A percentile compares a stretch with the other conserved stretches of the same genome.
These are phyloP conservation scores for Ochlodes sylvanus DNA, from an alignment of 2,888 invertebrate species.

Conservation along the genomic window DNA sequence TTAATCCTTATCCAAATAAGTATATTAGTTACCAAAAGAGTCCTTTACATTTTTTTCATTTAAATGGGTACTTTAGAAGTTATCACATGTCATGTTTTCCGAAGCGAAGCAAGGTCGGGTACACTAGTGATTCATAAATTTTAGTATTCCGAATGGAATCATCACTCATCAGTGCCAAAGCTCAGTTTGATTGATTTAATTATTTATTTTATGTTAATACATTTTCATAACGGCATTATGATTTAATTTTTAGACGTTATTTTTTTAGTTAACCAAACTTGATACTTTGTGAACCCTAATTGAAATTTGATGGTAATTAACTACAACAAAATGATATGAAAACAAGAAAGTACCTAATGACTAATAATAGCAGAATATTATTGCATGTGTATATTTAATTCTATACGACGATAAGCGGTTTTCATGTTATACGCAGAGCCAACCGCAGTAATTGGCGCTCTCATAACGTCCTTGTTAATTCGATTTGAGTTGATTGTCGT, in stretches of 20 bases:
- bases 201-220: no score
- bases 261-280: background rate
- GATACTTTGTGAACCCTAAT: background rate
- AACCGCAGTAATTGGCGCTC: slow-evolving; percentile 24
- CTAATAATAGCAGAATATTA: background rate
- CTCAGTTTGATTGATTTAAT: no score
- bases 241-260: background rate
- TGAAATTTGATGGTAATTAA: background rate
- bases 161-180: no score
- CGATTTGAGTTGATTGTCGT: slow-evolving; percentile 22
- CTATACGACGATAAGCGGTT: background rate
- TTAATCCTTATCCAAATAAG: no score
- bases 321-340: background rate
- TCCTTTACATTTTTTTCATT: no score
- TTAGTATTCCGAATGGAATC: no score
- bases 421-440: slow-evolving; percentile 20
- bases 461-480: slow-evolving; percentile 31
- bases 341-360: background rate
- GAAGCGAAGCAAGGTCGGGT: no score
- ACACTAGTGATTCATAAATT: no score
- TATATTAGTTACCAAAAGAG: no score
- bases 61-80: no score
- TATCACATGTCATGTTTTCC: no score
- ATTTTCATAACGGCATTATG: background rate
- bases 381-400: slow-evolving; percentile 9